Base-by-base conservation (phyloP, 2,888 invertebrate genomes). In the Apamea sordens region DNA sequence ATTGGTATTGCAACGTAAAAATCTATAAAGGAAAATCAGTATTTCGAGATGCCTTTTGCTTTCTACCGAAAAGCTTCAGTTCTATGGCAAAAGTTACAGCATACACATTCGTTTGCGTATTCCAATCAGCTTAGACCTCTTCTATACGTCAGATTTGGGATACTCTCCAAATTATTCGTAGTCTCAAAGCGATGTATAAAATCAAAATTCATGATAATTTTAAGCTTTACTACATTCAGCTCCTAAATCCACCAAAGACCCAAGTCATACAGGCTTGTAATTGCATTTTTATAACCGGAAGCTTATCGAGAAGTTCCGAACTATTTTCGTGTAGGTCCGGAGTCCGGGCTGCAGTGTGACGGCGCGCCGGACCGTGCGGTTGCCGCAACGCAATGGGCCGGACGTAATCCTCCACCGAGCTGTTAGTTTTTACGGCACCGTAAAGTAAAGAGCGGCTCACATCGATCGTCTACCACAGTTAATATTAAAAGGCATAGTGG, bases 341-440 rank as follows among this genome's bases (percentile, higher is more conserved):
- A 68, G 78, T 69, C 76, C 83, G 77, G 86, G 36, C 68, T 86
- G 86, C 89, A 90, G 85, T 88, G 89, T 88, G 86, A 88, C 86
- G 80, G 84, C 73, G 85, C 92, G 90, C 76, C 89, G 88, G 87
- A 92, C 90, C 93, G 91, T 91, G 87, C 86, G 79, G 79, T 82
- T 85, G 88, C 89, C 86, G 63, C 90, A 90, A 84, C 86, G 92
- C 95, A 95, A 94, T 94, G 95, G 94, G 87, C 92, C 94, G 94
- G 85, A 90, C 90, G 89, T 95, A 95, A 95, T 95, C 93, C 92
- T 87, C 87, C 91, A 89, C 90, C 89, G 89, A 90, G 91, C 94
- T 92, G 93, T 94, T 94, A 94, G 95, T 94, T 96, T 96, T 96
- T 94, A 95, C 94, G 91, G 88, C 87, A 90, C 93, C 91, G 94